Percentiles rank a stretch among this genome's conserved stretches.
Evolutionary conservation across 2,113 vertebrate genomes (phyloP).

Genomic region (Seriola dumerili): DNA sequence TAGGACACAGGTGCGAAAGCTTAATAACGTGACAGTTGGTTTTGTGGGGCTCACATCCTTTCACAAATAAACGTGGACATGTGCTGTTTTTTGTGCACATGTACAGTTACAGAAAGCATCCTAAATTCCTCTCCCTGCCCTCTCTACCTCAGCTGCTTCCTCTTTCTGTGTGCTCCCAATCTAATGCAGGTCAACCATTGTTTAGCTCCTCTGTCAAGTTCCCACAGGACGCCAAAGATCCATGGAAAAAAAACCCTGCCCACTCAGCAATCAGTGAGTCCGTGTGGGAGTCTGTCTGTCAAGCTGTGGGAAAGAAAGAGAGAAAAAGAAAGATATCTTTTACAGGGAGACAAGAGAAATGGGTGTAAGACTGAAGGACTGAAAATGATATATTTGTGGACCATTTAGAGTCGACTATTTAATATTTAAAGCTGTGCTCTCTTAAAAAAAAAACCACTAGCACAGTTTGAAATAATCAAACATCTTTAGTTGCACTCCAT

Average conservation of each 20-base stretch:
- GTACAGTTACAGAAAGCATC: conserved; percentile 7
- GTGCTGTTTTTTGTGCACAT: conserved; percentile 3
- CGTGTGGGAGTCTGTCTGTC: conserved; percentile 33
- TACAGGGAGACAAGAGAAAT: not conserved
- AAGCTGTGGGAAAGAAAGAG: not conserved
- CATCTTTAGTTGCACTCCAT: not conserved
- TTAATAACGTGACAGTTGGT: not conserved
- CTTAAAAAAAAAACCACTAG: not conserved
- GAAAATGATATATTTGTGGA: not conserved
- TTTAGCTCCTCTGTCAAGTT: conserved; percentile 55
- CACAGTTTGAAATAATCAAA: not conserved
- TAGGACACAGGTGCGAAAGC: conserved; percentile 21
- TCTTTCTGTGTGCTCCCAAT: conserved; percentile 40
- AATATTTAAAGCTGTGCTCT: not conserved
- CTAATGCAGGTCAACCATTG: conserved; percentile 63
- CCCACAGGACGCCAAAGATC: conserved; percentile 58
- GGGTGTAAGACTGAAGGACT: not conserved
- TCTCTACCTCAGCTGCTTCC: conserved; percentile 4
- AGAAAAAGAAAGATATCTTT: not conserved
- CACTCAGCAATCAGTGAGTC: conserved; percentile 50
- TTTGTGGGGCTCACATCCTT: not conserved
- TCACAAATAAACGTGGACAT: not conserved
- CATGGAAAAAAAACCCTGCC: conserved; percentile 24
- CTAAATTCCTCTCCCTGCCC: conserved; percentile 3
- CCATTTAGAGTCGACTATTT: not conserved